These are phyloP conservation scores for Pseudococcus jackbeardsleyi DNA, from an alignment of 2,888 invertebrate genomes.

Conservation along the genomic window DNA sequence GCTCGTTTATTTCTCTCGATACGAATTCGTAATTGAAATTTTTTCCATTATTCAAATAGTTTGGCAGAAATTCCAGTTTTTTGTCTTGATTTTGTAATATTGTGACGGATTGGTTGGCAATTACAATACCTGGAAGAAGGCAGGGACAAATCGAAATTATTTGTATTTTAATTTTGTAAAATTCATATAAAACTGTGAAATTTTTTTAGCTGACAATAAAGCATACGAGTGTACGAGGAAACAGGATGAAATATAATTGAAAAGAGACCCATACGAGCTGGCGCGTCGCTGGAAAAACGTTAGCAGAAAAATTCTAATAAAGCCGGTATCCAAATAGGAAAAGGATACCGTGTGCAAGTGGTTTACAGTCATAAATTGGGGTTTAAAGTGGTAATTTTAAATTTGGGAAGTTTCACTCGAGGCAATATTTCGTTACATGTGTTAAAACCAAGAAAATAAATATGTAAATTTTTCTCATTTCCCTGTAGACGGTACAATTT, in stretches of 20 bases:
- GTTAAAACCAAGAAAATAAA: slow-evolving; percentile 54
- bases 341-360: slow-evolving; percentile 5
- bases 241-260: background rate
- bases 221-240: background rate
- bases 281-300: background rate
- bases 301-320: slow-evolving; percentile 26
- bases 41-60: background rate
- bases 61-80: too few species aligned
- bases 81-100: too few species aligned
- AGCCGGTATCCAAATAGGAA: slow-evolving; percentile 28
- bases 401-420: slow-evolving; percentile 36
- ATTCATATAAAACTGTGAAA: background rate
- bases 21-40: background rate
- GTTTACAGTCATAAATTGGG: slow-evolving; percentile 38
- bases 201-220: too few species aligned
- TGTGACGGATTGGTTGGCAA: too few species aligned
- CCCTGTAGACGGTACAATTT: slow-evolving; percentile 43
- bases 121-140: background rate
- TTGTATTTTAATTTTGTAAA: background rate
- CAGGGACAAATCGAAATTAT: background rate
- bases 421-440: slow-evolving; percentile 52
- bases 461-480: slow-evolving; percentile 55
- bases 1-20: background rate
- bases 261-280: background rate
- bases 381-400: slow-evolving; percentile 46